Conservation (phyloP, 2,888 invertebrate genomes). For the Phengaris arion region DNA sequence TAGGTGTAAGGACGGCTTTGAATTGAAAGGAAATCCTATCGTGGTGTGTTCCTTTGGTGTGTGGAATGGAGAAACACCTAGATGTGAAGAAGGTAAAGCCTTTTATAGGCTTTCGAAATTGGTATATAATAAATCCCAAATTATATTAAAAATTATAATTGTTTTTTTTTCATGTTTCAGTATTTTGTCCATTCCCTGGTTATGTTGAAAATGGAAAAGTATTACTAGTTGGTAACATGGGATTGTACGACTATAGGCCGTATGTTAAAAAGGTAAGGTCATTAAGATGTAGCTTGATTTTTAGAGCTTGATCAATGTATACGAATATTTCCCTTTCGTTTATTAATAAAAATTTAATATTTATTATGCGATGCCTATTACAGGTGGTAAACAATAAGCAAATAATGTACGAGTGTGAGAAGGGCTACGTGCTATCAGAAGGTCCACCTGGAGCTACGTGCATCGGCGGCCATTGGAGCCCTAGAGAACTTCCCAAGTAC, state of each 20-base stretch:
- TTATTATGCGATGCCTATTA: constrained; percentile 32
- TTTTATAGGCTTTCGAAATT: too few relatives aligned
- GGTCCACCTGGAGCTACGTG: constrained; percentile 97
- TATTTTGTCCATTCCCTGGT: constrained; percentile 96
- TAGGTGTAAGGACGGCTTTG: constrained; percentile 95
- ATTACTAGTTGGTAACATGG: constrained; percentile 95
- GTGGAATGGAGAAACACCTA: constrained; percentile 94
- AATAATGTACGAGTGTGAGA: constrained; percentile 97
- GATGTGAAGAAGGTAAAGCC: constrained; percentile 86
- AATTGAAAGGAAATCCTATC: constrained; percentile 87
- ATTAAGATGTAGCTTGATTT: neutral
- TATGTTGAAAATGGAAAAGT: constrained; percentile 94
- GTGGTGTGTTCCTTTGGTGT: constrained; percentile 95
- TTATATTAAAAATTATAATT: too few relatives aligned
- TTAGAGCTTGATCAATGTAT: neutral
- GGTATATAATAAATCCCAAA: too few relatives aligned
- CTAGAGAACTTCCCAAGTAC: constrained; percentile 89
- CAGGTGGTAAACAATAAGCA: constrained; percentile 92
- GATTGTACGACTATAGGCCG: constrained; percentile 95
- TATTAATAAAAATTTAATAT: neutral
- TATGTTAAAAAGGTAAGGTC: constrained; percentile 90
- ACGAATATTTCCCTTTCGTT: too few relatives aligned
- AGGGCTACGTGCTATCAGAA: constrained; percentile 91
- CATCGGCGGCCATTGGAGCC: constrained; percentile 96
- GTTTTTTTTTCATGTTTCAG: constrained; percentile 61